These are phyloP conservation scores for Bucco capensis DNA, from an alignment of 2,113 vertebrate species.

Conservation along the genomic window DNA sequence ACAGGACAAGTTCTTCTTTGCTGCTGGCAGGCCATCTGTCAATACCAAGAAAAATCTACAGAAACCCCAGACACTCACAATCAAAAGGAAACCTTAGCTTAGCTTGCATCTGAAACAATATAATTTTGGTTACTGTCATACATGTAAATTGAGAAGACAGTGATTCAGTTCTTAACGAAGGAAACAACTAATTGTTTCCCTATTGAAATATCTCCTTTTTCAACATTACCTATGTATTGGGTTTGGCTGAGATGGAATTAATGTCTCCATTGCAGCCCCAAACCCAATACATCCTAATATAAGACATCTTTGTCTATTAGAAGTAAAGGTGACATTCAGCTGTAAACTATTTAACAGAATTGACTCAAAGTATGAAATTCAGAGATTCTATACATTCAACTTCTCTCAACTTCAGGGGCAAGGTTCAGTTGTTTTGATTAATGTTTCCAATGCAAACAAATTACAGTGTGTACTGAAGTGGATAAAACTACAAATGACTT, in stretches of 20 bases:
- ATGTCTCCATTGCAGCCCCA: too few species aligned
- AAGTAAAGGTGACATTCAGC: background rate
- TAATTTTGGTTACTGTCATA: background rate
- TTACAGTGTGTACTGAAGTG: background rate
- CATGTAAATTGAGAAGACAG: background rate
- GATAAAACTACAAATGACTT: background rate
- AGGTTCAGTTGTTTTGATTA: background rate
- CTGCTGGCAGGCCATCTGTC: background rate
- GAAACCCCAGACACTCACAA: background rate
- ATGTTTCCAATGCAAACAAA: background rate
- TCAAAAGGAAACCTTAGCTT: background rate
- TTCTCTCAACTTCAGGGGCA: background rate
- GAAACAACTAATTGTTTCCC: background rate
- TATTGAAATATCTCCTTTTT: background rate
- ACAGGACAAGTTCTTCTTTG: background rate
- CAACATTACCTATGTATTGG: too few species aligned
- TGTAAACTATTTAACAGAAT: background rate
- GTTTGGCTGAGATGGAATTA: too few species aligned
- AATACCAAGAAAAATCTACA: background rate
- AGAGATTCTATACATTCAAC: background rate
- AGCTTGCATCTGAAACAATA: background rate
- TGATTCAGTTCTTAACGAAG: background rate
- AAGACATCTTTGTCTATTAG: background rate
- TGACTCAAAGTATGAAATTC: background rate
- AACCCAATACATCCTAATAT: too few species aligned